Evolutionary conservation across 2,113 vertebrate species (phyloP), one percentile per base, ranked within the genome.

Genomic region (Garra rufa): DNA sequence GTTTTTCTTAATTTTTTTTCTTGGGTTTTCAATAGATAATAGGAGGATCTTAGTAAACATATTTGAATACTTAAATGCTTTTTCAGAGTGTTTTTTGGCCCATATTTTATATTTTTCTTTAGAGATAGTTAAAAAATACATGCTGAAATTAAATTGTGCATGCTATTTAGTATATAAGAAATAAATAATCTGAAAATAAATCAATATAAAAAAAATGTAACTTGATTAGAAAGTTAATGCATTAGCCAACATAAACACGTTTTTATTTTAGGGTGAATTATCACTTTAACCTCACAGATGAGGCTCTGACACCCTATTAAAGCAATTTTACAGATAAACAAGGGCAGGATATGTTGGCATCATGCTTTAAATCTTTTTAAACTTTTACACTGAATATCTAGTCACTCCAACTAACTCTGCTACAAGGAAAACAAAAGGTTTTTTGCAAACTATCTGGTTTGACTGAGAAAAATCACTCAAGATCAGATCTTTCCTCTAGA

Each of bases 401-500:
- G n/a, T 26, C n/a, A 61, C 57, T 24, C 9, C 57, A 59, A 59
- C 57, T 13, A 59, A 26, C 21, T 24, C 9, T 59, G n/a, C 57
- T 11, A 59, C 21, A 59, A n/a, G 10, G 4, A 61, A 10, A 61
- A n/a, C n/a, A 61, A 19, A 50, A 50, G 6, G 19, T 59, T 59
- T 59, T 10, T 59, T 24, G 6, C 55, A 59, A 59, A 24, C n/a
- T 24, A 11, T 61, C n/a, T 61, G n/a, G n/a, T 61, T 11, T 57
- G 69, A 44, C 43, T n/a, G 15, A 17, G 67, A 28, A 28, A 30
- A 73, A 83, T 43, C 14, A 83, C 38, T 63, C 44, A 21, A 77
- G 80, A 41, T 71, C 24, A 70, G 26, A 48, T 71, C 65, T 52
- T 57, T 82, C 46, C 79, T 70, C 63, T 26, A 71, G 76, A 71